Evolutionary conservation across 2,888 invertebrate species (phyloP), one percentile per base, ranked within the genome.

Genomic region (Diploptera punctata): DNA sequence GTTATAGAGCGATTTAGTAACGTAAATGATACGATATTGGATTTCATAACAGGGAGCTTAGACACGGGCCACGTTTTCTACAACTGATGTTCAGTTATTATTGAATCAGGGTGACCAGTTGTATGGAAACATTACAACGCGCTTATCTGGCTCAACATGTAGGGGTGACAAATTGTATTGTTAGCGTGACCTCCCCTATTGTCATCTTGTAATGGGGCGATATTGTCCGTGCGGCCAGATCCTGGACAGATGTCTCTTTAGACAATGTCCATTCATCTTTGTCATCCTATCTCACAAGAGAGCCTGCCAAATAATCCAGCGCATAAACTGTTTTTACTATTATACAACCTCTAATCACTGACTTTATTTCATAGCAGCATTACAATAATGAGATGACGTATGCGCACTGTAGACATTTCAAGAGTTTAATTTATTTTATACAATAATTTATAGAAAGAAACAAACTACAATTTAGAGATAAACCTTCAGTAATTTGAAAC

Each of bases 141-240:
- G 52, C 52, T 52, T 52, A 52, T 52, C 52, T 19, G 52, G 52
- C 19, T 24, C 52, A 52, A 24, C 52, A 21, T 24, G 52, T 10
- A 52, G 52, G 52, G 52, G 24, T 52, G 52, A 52, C 52, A 52
- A 52, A 52, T 52, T 52, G 52, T 3, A 47, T 47, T 47, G 47
- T 47, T 18, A 24, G 24, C 52, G 52, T 21, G 52, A 52, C 52
- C 52, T 21, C 52, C 24, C 47, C 19, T 43, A 62, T 62, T 62
- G 62, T 62, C 33, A 21, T 62, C 31, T 38, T 43, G 18, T 33
- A 62, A 38, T 38, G n/a, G 33, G 62, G 61, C 7, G 61, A 29
- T 29, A 19, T 52, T 62, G 62, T 62, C 43, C 62, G 16, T 61
- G 62, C 24, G 43, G 62, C 43, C 33, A n/a, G n/a, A n/a, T n/a